Evolutionary conservation across 2,888 invertebrate genomes (phyloP).

Genomic region (Auanema freiburgensis): DNA sequence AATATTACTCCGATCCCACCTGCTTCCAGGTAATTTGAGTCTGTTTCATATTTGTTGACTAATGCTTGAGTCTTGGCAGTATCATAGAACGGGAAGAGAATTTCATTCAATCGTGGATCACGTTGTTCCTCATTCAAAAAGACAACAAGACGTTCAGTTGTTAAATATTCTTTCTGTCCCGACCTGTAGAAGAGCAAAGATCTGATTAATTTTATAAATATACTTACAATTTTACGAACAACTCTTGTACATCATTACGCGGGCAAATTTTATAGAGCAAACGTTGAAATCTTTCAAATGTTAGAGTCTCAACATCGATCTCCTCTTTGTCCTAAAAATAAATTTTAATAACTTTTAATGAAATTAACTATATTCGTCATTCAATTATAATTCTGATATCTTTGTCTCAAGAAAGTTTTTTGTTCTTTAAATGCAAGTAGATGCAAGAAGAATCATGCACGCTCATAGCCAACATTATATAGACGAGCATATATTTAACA

Average conservation of each 20-base stretch:
- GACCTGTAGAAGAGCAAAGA: constrained; percentile 41
- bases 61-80: constrained; percentile 89
- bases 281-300: constrained; percentile 97
- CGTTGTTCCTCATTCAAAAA: constrained; percentile 77
- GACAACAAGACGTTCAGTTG: constrained; percentile 55
- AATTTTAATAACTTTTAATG: not conserved
- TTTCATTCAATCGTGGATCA: constrained; percentile 96
- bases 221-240: constrained; percentile 72
- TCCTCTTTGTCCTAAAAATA: constrained; percentile 76
- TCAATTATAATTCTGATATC: too few species aligned
- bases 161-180: constrained; percentile 63
- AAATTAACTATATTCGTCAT: not conserved
- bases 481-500: too few species aligned
- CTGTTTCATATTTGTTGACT: constrained; percentile 78
- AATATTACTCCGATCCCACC: constrained; percentile 21
- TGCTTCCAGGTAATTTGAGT: constrained; percentile 57
- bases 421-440: too few species aligned
- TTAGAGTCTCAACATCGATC: constrained; percentile 90
- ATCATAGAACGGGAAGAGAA: constrained; percentile 93
- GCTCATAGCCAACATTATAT: too few species aligned
- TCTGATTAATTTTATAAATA: not conserved
- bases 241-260: constrained; percentile 94
- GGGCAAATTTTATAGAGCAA: constrained; percentile 98
- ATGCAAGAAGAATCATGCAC: too few species aligned
- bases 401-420: too few species aligned